Base-by-base conservation (phyloP, 1,140 invertebrate genomes). In the Prorops nasuta region DNA sequence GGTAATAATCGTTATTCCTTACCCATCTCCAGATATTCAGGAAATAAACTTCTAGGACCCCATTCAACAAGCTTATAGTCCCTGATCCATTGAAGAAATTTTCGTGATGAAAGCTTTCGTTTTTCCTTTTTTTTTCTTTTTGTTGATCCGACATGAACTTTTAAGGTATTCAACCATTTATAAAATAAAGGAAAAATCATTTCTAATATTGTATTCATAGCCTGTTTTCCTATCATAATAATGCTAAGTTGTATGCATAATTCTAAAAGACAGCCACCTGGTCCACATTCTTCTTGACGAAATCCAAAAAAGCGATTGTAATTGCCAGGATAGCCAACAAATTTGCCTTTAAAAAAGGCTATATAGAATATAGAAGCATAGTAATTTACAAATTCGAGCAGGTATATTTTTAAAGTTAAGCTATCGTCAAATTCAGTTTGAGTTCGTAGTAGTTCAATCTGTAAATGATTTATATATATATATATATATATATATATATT, bases 331-430 rank as follows among this genome's bases (percentile, higher is more conserved):
- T 88, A 86, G 0, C 92, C 92, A n/a, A 92, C 81, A 59, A 91
- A 90, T 74, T 92, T 95, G 34, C 95, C 96, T 73, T 98, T 98
- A 60, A 98, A 89, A 78, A 98, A 98, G 0, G 95, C 96, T 63
- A 99, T 96, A 68, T 99, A 99, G 80, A 98, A 96, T 69, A 98
- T 96, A 1, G 94, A 96, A 16, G 95, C 92, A 75, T 98, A 98
- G 73, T 97, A 98, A 76, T 99, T 99, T 22, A 98, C 91, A 79
- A 98, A 98, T 79, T 98, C 94, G 28, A 99, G 84, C 7, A 98
- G 74, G 74, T 98, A 98, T 60, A 98, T 96, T 81, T 98, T 98
- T 9, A 98, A 79, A 0, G 94, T 98, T 14, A 98, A 76, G 34
- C 92, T 95, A 65, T 98, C 94, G 67, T 99, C 96, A 77, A 97